A percentile compares a stretch with the other conserved stretches of the same genome.
These are phyloP conservation scores for Cnemophilus loriae DNA, from an alignment of 2,113 vertebrate species.

Conservation along the genomic window DNA sequence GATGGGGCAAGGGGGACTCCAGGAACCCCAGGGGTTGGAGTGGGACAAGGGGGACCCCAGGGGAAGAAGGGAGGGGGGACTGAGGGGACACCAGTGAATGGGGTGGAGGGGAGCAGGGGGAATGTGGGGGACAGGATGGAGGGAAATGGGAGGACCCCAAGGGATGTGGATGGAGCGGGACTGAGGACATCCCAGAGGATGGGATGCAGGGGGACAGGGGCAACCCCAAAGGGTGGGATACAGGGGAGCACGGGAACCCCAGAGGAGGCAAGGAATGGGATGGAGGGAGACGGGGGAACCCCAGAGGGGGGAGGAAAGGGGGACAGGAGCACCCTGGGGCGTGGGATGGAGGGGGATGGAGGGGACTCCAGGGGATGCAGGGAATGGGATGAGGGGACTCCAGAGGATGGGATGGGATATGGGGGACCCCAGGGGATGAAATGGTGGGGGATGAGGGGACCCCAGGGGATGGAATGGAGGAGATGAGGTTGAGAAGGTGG, in stretches of 20 bases:
- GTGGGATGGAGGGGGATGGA: background rate
- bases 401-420: no score
- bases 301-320: no score
- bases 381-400: background rate
- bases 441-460: no score
- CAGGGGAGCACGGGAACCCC: no score
- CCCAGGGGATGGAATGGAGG: background rate
- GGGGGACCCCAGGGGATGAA: background rate
- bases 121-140: no score
- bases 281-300: background rate
- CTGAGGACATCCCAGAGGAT: background rate
- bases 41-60: background rate
- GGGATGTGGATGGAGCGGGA: background rate
- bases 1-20: background rate
- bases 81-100: background rate
- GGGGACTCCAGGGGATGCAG: background rate
- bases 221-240: background rate
- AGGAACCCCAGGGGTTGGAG: background rate
- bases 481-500: background rate
- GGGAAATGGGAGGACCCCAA: background rate
- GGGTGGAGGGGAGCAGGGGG: background rate
- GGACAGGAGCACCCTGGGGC: background rate
- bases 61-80: background rate
- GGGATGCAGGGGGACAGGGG: background rate
- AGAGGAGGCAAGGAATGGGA: background rate